Conservation (phyloP, 2,113 vertebrate genomes). For the Recurvirostra avosetta region DNA sequence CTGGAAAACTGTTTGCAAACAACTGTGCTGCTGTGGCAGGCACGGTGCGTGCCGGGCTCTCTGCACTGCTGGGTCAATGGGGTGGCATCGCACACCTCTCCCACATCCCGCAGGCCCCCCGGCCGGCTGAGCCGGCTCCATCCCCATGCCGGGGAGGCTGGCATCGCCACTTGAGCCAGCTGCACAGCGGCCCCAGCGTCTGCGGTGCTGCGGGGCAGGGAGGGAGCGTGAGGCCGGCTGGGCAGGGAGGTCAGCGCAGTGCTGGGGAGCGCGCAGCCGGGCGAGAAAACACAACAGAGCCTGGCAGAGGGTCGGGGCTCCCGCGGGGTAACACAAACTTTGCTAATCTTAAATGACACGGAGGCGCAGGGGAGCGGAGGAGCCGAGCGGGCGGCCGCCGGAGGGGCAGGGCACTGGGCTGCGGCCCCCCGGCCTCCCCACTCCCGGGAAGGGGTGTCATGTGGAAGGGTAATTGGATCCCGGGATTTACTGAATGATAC, state of each 20-base stretch:
- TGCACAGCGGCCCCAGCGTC: fast-evolving
- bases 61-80: fast-evolving
- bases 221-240: fast-evolving
- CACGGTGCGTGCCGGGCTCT: fast-evolving
- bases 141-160: neutral
- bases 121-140: fast-evolving
- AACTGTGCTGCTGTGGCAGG: neutral
- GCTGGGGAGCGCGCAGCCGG: fast-evolving
- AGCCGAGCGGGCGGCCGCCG: neutral
- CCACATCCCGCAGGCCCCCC: fast-evolving
- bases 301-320: neutral
- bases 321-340: neutral
- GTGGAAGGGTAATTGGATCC: slow-evolving; percentile 42
- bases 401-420: neutral
- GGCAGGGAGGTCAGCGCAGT: neutral
- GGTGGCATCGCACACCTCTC: neutral
- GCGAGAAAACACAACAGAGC: neutral
- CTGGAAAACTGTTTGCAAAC: slow-evolving; percentile 18
- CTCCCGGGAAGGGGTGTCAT: neutral
- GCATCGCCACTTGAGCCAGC: neutral
- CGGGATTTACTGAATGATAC: slow-evolving; percentile 37
- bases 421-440: neutral
- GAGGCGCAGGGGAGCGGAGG: neutral
- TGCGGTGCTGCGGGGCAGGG: fast-evolving
- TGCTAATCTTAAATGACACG: neutral